Percentiles rank a stretch among this genome's conserved stretches.
phyloP scores from a whole-genome alignment of 2,113 vertebrate species.

The Aptenodytes forsteri region DNA sequence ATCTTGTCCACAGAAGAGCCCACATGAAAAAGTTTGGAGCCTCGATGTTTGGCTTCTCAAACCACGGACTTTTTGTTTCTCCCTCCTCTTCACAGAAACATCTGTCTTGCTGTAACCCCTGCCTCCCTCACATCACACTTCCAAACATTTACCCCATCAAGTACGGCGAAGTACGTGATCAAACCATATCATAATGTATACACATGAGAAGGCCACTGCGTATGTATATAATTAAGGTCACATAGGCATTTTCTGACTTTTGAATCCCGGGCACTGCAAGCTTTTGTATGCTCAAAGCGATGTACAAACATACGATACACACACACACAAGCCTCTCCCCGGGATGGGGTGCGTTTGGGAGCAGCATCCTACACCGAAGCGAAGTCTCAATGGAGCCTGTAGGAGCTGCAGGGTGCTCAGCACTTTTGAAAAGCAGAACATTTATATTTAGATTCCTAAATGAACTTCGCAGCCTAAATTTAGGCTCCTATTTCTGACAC shows the following conservation, averaged over 20 bases:
- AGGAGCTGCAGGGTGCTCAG: slow-evolving; percentile 47
- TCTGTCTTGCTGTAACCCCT: neutral
- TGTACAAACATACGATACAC: neutral
- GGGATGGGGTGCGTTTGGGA: neutral
- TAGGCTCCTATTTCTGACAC: slow-evolving; percentile 49
- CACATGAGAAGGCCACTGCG: neutral
- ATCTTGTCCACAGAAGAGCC: neutral
- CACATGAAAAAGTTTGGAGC: neutral
- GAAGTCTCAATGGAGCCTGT: slow-evolving; percentile 12
- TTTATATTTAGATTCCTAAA: slow-evolving; percentile 53
- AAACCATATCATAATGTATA: neutral
- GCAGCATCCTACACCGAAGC: neutral
- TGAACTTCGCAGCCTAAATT: slow-evolving; percentile 41
- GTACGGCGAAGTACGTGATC: fast-evolving
- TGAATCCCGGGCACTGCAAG: neutral
- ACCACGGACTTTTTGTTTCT: neutral
- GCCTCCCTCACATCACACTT: neutral
- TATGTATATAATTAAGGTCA: neutral
- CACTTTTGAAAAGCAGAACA: slow-evolving; percentile 43
- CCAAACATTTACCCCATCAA: neutral
- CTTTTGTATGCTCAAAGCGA: neutral
- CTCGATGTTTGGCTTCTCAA: neutral
- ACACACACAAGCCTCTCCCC: neutral
- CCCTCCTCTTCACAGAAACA: neutral
- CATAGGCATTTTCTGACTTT: neutral